These are phyloP conservation scores for Arenicola marina DNA, from an alignment of 2,888 invertebrate genomes.

Conservation along the genomic window DNA sequence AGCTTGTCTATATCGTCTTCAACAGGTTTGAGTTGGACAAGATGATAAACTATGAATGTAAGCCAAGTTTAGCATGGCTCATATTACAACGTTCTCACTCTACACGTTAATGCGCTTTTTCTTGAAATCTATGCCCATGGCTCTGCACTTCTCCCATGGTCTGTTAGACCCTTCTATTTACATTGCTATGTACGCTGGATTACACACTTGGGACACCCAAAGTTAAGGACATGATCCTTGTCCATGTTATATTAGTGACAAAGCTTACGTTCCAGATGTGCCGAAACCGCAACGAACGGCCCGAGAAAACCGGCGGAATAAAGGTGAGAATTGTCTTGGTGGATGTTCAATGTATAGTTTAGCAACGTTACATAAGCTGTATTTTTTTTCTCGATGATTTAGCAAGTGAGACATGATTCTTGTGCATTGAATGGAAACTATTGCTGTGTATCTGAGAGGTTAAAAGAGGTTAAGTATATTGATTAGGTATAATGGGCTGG, in stretches of 20 bases:
- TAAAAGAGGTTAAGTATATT: too few species aligned
- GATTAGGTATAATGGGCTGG: too few species aligned
- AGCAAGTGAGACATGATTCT: too few species aligned
- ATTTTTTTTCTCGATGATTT: not conserved
- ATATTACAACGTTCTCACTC: not conserved
- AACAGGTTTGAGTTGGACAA: not conserved
- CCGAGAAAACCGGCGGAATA: conserved; percentile 34
- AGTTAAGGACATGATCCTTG: too few species aligned
- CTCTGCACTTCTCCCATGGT: not conserved
- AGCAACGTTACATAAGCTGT: not conserved
- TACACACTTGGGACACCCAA: too few species aligned
- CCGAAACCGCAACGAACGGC: conserved; percentile 60
- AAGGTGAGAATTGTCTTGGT: conserved; percentile 44
- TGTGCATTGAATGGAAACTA: not conserved
- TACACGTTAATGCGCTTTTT: not conserved
- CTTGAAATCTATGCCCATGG: not conserved
- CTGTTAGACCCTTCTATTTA: too few species aligned
- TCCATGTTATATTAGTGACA: too few species aligned
- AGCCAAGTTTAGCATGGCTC: not conserved
- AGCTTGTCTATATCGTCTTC: not conserved
- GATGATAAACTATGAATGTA: not conserved
- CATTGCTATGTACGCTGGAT: too few species aligned
- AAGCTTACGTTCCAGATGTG: conserved; percentile 46
- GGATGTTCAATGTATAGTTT: not conserved
- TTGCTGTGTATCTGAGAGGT: too few species aligned